phyloP scores from a whole-genome alignment of 2,797 vertebrate genomes.

The Leptodactylus fallax region DNA sequence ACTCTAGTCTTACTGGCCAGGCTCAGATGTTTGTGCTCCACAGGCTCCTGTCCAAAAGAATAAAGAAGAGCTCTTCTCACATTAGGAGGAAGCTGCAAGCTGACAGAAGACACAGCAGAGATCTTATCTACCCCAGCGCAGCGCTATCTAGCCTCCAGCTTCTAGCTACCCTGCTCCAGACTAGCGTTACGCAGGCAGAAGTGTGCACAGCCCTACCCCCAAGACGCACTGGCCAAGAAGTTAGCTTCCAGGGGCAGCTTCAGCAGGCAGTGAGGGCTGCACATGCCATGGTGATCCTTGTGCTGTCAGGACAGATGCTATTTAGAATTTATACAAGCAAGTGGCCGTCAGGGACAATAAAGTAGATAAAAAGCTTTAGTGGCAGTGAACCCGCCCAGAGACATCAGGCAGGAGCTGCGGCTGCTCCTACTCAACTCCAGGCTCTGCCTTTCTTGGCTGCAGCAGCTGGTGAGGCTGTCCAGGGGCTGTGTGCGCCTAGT shows the following conservation, averaged over 20 bases:
- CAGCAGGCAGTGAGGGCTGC: slow-evolving; percentile 21
- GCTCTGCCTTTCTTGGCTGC: slow-evolving; percentile 61
- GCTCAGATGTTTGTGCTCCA: slow-evolving; percentile 58
- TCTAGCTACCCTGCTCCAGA: neutral
- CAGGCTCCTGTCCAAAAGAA: slow-evolving; percentile 50
- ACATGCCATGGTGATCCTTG: slow-evolving; percentile 36
- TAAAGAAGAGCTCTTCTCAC: slow-evolving; percentile 44
- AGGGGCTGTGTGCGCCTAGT: slow-evolving; percentile 37
- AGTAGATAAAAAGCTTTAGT: slow-evolving; percentile 52
- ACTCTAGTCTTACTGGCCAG: slow-evolving; percentile 63
- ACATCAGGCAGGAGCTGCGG: slow-evolving; percentile 63
- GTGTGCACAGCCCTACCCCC: slow-evolving; percentile 39
- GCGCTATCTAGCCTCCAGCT: neutral
- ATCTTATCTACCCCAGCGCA: neutral
- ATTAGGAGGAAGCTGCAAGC: slow-evolving; percentile 25
- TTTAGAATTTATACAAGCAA: slow-evolving; percentile 62
- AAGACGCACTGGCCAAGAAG: neutral
- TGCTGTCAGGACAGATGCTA: slow-evolving; percentile 42
- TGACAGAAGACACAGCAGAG: neutral
- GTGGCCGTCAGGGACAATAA: slow-evolving; percentile 63
- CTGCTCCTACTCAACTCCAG: slow-evolving; percentile 52
- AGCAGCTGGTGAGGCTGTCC: slow-evolving; percentile 27
- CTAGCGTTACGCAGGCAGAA: slow-evolving; percentile 42
- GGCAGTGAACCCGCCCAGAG: slow-evolving; percentile 61
- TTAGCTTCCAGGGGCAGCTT: slow-evolving; percentile 22